These are phyloP conservation scores for Chymomyza caudatula DNA, from an alignment of 2,888 invertebrate species.

Conservation along the genomic window DNA sequence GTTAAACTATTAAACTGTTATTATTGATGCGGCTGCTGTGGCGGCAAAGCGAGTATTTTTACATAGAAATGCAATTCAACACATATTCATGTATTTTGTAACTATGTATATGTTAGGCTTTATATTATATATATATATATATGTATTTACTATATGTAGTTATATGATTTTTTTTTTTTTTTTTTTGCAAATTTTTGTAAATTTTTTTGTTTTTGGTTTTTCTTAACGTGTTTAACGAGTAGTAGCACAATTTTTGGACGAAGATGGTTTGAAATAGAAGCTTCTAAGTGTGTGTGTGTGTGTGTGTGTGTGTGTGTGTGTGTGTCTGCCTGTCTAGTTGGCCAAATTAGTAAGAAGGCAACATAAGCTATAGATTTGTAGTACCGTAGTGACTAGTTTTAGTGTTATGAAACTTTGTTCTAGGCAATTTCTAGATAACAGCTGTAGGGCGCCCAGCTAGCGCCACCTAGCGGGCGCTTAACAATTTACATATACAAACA, in stretches of 20 bases:
- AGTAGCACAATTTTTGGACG: constrained; percentile 68
- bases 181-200: constrained; percentile 4
- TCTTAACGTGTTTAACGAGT: constrained; percentile 62
- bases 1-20: constrained; percentile 23
- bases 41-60: constrained; percentile 55
- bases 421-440: background rate
- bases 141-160: constrained; percentile 25
- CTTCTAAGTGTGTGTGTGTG: constrained; percentile 46
- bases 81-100: constrained; percentile 32
- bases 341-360: background rate
- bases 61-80: constrained; percentile 54
- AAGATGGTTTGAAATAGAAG: constrained; percentile 65
- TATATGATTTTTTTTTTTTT: constrained; percentile 14
- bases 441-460: background rate
- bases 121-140: constrained; percentile 20
- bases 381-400: background rate
- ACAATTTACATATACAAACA: background rate
- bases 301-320: constrained; percentile 3
- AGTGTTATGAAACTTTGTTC: background rate
- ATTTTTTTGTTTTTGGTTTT: constrained; percentile 33
- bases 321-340: background rate
- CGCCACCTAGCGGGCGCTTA: background rate
- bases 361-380: background rate
- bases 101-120: constrained; percentile 11
- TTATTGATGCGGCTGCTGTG: background rate